phyloP scores from a whole-genome alignment of 2,888 invertebrate species.

The Netelia virgata region DNA sequence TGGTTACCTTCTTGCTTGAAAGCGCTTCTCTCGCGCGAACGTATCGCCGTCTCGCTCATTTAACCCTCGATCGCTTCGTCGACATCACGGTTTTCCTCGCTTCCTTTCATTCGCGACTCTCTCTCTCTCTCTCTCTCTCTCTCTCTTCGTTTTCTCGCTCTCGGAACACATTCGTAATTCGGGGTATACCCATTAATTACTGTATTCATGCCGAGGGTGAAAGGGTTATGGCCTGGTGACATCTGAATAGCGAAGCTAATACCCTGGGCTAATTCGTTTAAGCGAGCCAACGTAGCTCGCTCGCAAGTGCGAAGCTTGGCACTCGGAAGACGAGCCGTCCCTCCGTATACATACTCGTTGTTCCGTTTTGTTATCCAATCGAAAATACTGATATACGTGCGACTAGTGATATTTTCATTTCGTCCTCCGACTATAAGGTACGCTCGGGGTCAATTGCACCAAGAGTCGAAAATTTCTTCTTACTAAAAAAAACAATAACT shows the following conservation, averaged over 20 bases:
- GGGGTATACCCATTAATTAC: slow-evolving; percentile 82
- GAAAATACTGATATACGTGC: slow-evolving; percentile 31
- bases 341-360: background rate
- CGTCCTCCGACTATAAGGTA: background rate
- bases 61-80: slow-evolving; percentile 33
- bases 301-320: slow-evolving; percentile 59
- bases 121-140: slow-evolving; percentile 13
- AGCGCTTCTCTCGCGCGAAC: slow-evolving; percentile 33
- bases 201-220: slow-evolving; percentile 81
- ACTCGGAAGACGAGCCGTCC: slow-evolving; percentile 56
- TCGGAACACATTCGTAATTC: slow-evolving; percentile 76
- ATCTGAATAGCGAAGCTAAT: slow-evolving; percentile 84
- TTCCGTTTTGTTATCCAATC: slow-evolving; percentile 21
- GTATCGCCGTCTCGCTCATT: slow-evolving; percentile 37
- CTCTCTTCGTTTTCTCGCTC: slow-evolving; percentile 42
- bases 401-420: slow-evolving; percentile 3
- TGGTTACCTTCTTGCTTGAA: slow-evolving; percentile 61
- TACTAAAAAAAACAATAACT: no score
- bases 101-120: slow-evolving; percentile 47
- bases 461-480: no score
- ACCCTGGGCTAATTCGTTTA: slow-evolving; percentile 82
- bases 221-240: slow-evolving; percentile 79
- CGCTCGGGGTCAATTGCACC: no score
- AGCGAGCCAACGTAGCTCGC: slow-evolving; percentile 51
- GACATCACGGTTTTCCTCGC: slow-evolving; percentile 64